phyloP scores from a whole-genome alignment of 2,797 vertebrate genomes.

The Apogon hyalosoma region DNA sequence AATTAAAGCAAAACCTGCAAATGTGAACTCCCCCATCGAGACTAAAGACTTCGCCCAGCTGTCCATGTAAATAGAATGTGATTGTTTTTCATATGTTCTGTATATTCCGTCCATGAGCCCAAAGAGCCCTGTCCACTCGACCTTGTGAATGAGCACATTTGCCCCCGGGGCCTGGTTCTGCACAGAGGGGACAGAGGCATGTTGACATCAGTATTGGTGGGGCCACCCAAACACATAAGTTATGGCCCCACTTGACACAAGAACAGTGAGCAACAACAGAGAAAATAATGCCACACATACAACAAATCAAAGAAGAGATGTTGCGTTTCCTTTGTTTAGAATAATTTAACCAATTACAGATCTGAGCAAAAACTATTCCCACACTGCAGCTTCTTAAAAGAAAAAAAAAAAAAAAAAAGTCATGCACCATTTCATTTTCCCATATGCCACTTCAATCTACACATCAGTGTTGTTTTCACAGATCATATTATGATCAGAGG shows the following conservation, averaged over 20 bases:
- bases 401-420: background rate
- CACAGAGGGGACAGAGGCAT: slow-evolving; percentile 65
- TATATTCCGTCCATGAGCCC: slow-evolving; percentile 60
- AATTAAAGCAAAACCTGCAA: slow-evolving; percentile 12
- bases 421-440: slow-evolving; percentile 23
- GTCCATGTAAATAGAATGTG: slow-evolving; percentile 21
- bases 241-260: slow-evolving; percentile 77
- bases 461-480: slow-evolving; percentile 51
- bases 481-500: slow-evolving; percentile 83
- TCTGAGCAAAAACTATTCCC: background rate
- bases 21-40: background rate
- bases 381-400: background rate
- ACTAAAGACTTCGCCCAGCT: slow-evolving; percentile 6
- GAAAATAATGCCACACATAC: slow-evolving; percentile 9
- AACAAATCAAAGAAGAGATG: slow-evolving; percentile 3
- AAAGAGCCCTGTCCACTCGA: slow-evolving; percentile 65
- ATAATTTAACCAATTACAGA: background rate
- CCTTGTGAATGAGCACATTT: slow-evolving; percentile 74
- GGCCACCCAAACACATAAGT: slow-evolving; percentile 60
- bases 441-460: slow-evolving; percentile 39
- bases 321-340: slow-evolving; percentile 10
- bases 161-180: slow-evolving; percentile 64
- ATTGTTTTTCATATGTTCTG: slow-evolving; percentile 44
- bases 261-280: slow-evolving; percentile 49
- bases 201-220: slow-evolving; percentile 69